A percentile compares a stretch with the other conserved stretches of the same genome.
phyloP scores from a whole-genome alignment of 2,888 invertebrate species.

The Neoascia interrupta region DNA sequence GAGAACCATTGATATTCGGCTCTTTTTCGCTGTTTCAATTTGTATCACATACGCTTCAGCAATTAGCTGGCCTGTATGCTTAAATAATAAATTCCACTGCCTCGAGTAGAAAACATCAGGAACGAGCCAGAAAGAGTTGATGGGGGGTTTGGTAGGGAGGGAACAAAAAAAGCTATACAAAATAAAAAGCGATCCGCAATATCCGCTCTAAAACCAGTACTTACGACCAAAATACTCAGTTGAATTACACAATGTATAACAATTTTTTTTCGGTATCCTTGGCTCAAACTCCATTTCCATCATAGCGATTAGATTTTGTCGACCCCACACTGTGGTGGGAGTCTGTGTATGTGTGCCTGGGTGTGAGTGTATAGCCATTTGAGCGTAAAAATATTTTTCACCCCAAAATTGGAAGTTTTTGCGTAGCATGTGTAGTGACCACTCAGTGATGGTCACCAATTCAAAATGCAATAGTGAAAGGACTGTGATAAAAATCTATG shows the following conservation, averaged over 20 bases:
- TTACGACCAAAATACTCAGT: constrained; percentile 35
- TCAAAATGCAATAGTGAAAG: constrained; percentile 27
- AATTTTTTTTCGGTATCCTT: not conserved
- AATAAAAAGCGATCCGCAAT: constrained; percentile 27
- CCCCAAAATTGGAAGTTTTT: constrained; percentile 11
- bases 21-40: constrained; percentile 22
- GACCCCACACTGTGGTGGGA: not conserved
- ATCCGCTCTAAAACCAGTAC: constrained; percentile 43
- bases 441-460: constrained; percentile 28
- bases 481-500: constrained; percentile 41
- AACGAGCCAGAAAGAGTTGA: too few species aligned
- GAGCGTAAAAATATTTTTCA: constrained; percentile 47
- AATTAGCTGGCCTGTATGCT: constrained; percentile 46
- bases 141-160: too few species aligned
- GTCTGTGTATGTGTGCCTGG: not conserved
- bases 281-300: not conserved
- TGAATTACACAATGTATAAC: constrained; percentile 39
- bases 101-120: not conserved
- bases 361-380: constrained; percentile 29
- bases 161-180: not conserved
- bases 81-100: constrained; percentile 28
- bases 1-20: constrained; percentile 1
- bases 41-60: constrained; percentile 58
- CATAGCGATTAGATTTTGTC: not conserved
- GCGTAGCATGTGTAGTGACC: constrained; percentile 13